Base-by-base conservation (phyloP, 2,888 invertebrate genomes). In the Stomorhina lunata region DNA sequence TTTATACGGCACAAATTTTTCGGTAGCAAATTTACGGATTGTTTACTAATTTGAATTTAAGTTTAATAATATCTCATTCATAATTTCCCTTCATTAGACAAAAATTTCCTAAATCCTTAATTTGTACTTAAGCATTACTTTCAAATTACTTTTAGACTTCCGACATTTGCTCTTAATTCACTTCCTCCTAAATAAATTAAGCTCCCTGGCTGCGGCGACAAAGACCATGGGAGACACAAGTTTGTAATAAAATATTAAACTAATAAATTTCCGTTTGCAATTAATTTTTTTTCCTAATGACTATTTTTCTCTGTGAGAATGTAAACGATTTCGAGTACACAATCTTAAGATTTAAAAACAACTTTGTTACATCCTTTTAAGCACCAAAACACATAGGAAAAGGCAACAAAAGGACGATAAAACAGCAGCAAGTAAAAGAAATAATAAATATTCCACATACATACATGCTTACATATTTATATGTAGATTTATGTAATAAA, bases 191-290 rank as follows among this genome's bases (percentile, higher is more conserved):
- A 27, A 65, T 17, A n/a, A n/a, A n/a, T 65, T 12, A 45, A 15
- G 2, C 9, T 40, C 68, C 22, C 37, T 45, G 27, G 45, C 48
- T 40, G 59, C 40, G 37, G 66, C 66, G 72, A 66, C 79, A 66
- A n/a, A 79, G 79, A 72, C 72, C 79, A 79, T 82, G 82, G 82
- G 69, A 79, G 68, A 79, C 75, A 79, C 65, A 82, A 82, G 75
- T 79, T 71, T 50, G 78, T 69, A 82, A 82, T 82, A 71, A 83
- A 80, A 83, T 83, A 83, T 84, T 81, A 82, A 77, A 80, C 83
- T 84, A 84, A 84, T 84, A 84, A 84, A 81, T 84, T 84, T 84
- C 84, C 84, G 84, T 53, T 84, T 82, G 80, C 77, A 81, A 84
- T 84, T 83, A 84, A 84, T 84, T 84, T 84, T 50, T 48, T 29